Percentiles rank a stretch among this genome's conserved stretches.
These are phyloP conservation scores for Oscheius onirici DNA, from an alignment of 2,888 invertebrate species.

Conservation along the genomic window DNA sequence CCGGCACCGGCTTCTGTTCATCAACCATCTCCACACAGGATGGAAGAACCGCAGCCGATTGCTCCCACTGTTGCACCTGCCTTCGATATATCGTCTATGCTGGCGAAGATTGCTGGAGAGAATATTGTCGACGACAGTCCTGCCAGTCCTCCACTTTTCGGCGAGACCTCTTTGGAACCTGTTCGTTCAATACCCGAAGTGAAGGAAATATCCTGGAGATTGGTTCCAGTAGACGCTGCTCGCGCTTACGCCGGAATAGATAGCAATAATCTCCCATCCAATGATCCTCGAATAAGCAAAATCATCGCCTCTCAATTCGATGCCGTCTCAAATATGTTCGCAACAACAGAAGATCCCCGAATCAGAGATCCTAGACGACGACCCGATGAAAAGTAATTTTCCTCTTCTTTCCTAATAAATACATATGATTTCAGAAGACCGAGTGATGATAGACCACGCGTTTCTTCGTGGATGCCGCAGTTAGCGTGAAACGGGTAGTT, in stretches of 20 bases:
- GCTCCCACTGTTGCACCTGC: conserved; percentile 5
- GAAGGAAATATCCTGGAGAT: conserved; percentile 33
- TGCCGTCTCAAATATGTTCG: conserved; percentile 38
- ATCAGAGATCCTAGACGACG: conserved; percentile 16
- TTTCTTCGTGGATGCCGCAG: conserved; percentile 57
- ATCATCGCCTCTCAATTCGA: conserved; percentile 47
- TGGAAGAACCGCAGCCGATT: neutral
- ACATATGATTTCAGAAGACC: conserved; percentile 12
- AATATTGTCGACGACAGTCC: conserved; percentile 43
- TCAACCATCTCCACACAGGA: conserved; percentile 5
- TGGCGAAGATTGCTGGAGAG: conserved; percentile 55
- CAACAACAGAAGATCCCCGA: conserved; percentile 18
- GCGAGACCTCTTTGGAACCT: neutral
- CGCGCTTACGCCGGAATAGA: conserved; percentile 45
- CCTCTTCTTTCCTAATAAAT: neutral
- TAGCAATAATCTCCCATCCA: conserved; percentile 31
- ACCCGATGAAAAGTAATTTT: conserved; percentile 24
- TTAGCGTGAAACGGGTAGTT: conserved; percentile 18
- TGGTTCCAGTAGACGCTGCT: conserved; percentile 27
- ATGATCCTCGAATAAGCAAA: conserved; percentile 46
- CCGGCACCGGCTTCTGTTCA: neutral
- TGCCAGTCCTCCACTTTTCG: conserved; percentile 46
- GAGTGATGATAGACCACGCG: conserved; percentile 30
- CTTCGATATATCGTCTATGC: conserved; percentile 59
- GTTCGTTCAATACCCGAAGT: conserved; percentile 38